phyloP scores from a whole-genome alignment of 2,888 invertebrate genomes.

The Agonopterix heracliana region DNA sequence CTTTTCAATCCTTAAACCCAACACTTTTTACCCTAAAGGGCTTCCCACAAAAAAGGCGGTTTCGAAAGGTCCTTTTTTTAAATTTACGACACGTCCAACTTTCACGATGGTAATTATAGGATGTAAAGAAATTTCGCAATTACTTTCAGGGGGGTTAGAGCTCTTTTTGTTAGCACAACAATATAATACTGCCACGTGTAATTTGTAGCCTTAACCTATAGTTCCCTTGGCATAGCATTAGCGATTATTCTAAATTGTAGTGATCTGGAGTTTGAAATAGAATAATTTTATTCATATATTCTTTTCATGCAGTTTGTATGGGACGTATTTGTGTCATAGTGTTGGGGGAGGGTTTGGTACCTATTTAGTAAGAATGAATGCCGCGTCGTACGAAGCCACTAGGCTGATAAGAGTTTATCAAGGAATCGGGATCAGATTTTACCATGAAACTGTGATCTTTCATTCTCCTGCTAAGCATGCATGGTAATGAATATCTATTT shows the following conservation, averaged over 20 bases:
- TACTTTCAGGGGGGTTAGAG: slow-evolving; percentile 32
- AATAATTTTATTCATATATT: background rate
- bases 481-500: no score
- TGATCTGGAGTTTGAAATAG: slow-evolving; percentile 25
- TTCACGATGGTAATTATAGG: slow-evolving; percentile 49
- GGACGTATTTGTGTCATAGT: no score
- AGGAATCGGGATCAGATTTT: no score
- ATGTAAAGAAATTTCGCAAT: slow-evolving; percentile 51
- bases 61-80: slow-evolving; percentile 33
- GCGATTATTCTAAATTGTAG: slow-evolving; percentile 33
- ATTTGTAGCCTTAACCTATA: slow-evolving; percentile 47
- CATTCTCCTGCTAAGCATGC: no score
- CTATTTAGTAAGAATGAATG: no score
- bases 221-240: slow-evolving; percentile 26
- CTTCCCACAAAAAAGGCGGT: slow-evolving; percentile 41
- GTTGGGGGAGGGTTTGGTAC: no score
- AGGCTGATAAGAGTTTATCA: no score
- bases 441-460: no score
- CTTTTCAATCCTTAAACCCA: no score
- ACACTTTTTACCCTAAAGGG: slow-evolving; percentile 13
- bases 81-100: slow-evolving; percentile 46
- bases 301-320: no score
- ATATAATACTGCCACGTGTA: slow-evolving; percentile 32
- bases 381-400: no score
- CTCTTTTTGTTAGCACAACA: slow-evolving; percentile 36